Conservation (phyloP, 1,140 invertebrate species). For the Drosophila sp. region DNA sequence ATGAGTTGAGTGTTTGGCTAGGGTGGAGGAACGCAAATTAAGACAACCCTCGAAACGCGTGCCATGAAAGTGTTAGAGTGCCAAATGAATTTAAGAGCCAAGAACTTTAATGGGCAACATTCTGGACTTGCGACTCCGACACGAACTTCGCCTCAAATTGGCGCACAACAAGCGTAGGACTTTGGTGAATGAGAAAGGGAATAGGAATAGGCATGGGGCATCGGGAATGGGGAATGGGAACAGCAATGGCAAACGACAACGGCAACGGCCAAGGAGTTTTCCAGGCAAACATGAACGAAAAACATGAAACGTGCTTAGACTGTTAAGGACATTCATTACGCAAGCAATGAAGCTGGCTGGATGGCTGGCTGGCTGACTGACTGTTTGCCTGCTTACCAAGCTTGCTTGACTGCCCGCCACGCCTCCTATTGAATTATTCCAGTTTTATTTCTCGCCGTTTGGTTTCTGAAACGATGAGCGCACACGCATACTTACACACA, state of each 20-base stretch:
- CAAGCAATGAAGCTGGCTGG: conserved; percentile 59
- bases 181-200: neutral
- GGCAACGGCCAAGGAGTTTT: conserved; percentile 14
- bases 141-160: conserved; percentile 63
- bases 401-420: conserved; percentile 17
- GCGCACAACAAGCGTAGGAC: conserved; percentile 29
- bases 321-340: conserved; percentile 77
- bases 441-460: conserved; percentile 70
- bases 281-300: conserved; percentile 68
- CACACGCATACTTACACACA: conserved; percentile 32
- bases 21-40: conserved; percentile 53
- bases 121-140: conserved; percentile 34
- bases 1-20: neutral
- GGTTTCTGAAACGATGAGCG: conserved; percentile 22
- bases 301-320: conserved; percentile 76
- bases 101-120: conserved; percentile 58
- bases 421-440: conserved; percentile 71
- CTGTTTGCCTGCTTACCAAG: neutral
- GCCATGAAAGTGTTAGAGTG: conserved; percentile 67
- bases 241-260: too few relatives aligned
- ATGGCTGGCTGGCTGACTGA: neutral
- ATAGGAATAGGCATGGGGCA: neutral
- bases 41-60: conserved; percentile 44
- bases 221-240: neutral
- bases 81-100: conserved; percentile 57